Conservation (phyloP, 2,797 vertebrate species). For the Coilia nasus region DNA sequence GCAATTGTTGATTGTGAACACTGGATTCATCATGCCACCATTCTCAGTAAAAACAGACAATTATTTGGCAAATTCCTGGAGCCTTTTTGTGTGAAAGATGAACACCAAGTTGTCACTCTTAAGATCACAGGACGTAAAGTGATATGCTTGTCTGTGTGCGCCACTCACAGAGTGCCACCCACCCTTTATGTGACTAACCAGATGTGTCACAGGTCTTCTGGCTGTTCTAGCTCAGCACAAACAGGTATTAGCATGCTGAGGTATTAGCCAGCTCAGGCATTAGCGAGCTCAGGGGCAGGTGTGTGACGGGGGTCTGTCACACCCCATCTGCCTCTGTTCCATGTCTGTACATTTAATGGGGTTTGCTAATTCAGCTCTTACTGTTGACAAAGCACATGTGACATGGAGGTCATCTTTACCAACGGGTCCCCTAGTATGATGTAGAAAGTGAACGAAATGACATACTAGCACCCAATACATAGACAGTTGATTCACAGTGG, state of each 20-base stretch:
- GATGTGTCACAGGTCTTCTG: background rate
- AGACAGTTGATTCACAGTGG: background rate
- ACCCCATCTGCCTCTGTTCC: background rate
- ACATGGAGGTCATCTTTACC: background rate
- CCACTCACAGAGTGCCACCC: background rate
- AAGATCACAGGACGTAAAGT: background rate
- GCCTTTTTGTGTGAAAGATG: slow-evolving; percentile 4
- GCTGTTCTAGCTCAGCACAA: background rate
- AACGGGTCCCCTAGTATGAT: background rate
- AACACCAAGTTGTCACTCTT: background rate
- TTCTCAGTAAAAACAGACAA: slow-evolving; percentile 15
- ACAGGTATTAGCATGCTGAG: too few species aligned
- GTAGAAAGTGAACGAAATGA: background rate
- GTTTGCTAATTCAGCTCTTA: background rate
- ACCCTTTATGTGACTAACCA: background rate
- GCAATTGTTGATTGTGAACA: slow-evolving; percentile 30
- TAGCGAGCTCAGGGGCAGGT: background rate
- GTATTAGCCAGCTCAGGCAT: too few species aligned
- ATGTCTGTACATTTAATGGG: background rate
- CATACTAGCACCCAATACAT: background rate
- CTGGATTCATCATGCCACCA: background rate
- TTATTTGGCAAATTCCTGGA: slow-evolving; percentile 20
- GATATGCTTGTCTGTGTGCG: background rate
- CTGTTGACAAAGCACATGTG: background rate
- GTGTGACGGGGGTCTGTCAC: background rate